Evolutionary conservation across 2,888 invertebrate species (phyloP), one percentile per base, ranked within the genome.

Genomic region (Drosophila merina): DNA sequence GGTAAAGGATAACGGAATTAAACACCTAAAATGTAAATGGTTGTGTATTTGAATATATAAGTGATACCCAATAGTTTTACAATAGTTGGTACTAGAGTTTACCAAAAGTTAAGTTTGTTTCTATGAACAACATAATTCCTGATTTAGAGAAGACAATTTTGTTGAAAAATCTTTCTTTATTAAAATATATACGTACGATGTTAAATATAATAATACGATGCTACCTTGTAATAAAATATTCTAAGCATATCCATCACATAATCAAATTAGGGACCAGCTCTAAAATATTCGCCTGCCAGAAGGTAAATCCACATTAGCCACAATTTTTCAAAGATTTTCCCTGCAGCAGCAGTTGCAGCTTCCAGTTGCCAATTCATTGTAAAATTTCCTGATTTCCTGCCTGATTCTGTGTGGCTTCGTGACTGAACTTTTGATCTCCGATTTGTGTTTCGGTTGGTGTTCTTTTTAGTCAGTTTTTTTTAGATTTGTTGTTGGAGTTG

Each of bases 341-440:
- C 40, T 42, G 40, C 40, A 3, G 58, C 33, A 59, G 55, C 55
- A 70, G 55, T 60, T 64, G 59, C 58, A 64, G 20, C 20, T 20
- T 20, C 59, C 57, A 63, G 72, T 73, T 75, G 62, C 36, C 48
- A 60, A 33, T 63, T 68, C 45, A 51, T 56, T 50, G 55, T 51
- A 38, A 55, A 60, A 57, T 57, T 50, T 49, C n/a, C n/a, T n/a
- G n/a, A n/a, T n/a, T n/a, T n/a, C 77, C 74, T 84, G 63, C 66
- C 63, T 45, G 63, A 49, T 38, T 83, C 66, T 72, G 57, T 72
- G 71, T 48, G 57, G 56, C 51, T 55, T 83, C 87, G 83, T 83
- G 83, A 83, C 83, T 83, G 83, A 83, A 85, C 83, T 87, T 77
- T 87, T 83, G 87, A 83, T 87, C 83, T 85, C 51, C 48, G 73